A percentile compares a stretch with the other conserved stretches of the same genome.
These are phyloP conservation scores for Scyliorhinus canicula DNA, from an alignment of 2,797 vertebrate species.

Conservation along the genomic window DNA sequence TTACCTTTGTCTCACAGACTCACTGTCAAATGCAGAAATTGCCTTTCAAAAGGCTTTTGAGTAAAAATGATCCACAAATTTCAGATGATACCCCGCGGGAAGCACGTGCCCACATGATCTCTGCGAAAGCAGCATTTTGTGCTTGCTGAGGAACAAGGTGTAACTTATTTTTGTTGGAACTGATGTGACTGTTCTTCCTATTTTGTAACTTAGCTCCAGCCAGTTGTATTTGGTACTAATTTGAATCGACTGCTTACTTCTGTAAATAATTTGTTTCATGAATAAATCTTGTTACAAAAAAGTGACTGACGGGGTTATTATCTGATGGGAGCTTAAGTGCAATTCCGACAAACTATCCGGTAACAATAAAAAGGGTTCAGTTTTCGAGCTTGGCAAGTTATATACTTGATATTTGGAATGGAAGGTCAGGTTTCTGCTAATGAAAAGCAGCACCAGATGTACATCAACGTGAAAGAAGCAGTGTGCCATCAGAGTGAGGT, in stretches of 20 bases:
- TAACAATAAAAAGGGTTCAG: background rate
- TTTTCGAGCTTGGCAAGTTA: background rate
- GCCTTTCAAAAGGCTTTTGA: background rate
- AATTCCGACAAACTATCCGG: background rate
- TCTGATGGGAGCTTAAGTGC: background rate
- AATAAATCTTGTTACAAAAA: background rate
- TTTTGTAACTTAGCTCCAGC: background rate
- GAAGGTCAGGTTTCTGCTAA: background rate
- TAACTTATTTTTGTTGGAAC: background rate
- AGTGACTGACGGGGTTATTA: background rate
- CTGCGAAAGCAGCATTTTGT: background rate
- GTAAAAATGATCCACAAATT: background rate
- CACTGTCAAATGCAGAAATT: background rate
- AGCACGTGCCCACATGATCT: too few species aligned
- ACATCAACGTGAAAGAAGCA: background rate
- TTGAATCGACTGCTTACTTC: background rate
- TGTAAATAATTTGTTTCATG: background rate
- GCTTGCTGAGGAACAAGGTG: background rate
- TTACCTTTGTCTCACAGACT: background rate
- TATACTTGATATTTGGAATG: background rate
- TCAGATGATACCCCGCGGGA: too few species aligned
- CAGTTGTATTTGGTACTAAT: background rate
- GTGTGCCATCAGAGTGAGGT: background rate
- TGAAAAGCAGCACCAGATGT: conserved; percentile 4
- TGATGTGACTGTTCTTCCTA: background rate